Evolutionary conservation across 92 coral and sea anemone genomes (phyloP), one percentile per base, ranked within the genome.

Genomic region (Nematostella vectensis): DNA sequence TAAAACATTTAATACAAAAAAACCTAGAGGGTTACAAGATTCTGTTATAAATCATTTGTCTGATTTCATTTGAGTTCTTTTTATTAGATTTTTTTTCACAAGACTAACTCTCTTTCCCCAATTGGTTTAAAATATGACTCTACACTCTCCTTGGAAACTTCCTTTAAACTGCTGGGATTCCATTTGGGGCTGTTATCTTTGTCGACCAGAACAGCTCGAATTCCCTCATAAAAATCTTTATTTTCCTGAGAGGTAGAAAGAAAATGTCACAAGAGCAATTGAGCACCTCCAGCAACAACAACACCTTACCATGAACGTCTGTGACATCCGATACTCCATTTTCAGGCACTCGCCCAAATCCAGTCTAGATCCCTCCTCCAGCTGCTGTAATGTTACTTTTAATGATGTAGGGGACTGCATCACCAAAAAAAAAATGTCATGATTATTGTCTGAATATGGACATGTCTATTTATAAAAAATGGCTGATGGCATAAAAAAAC

Each of bases 211-310:
- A 86, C 91, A n/a, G 97, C 95, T 65, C 97, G 77, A n/a, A 89
- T 85, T 49, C 97, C 97, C 75, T 89, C 97, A 61, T 73, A 89
- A 51, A 89, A 89, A 60, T 89, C 97, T 56, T 85, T 83, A 50
- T 85, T 88, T 56, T 71, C 89, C 97, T 89, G 54, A 23, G 52
- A 55, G 13, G 28, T 12, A 58, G 64, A 16, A 54, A 2, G 29
- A 18, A 27, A 1, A n/a, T n/a, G n/a, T n/a, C n/a, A n/a, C n/a
- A n/a, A n/a, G n/a, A n/a, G n/a, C n/a, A n/a, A n/a, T n/a, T n/a
- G n/a, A n/a, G n/a, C n/a, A n/a, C n/a, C n/a, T n/a, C n/a, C n/a
- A n/a, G n/a, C n/a, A n/a, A n/a, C n/a, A n/a, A n/a, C n/a, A n/a
- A n/a, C n/a, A n/a, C 15, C 40, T 45, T 17, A 91, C 98, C 98